phyloP scores from a whole-genome alignment of 2,797 vertebrate genomes.

The Rhynchonycteris naso region DNA sequence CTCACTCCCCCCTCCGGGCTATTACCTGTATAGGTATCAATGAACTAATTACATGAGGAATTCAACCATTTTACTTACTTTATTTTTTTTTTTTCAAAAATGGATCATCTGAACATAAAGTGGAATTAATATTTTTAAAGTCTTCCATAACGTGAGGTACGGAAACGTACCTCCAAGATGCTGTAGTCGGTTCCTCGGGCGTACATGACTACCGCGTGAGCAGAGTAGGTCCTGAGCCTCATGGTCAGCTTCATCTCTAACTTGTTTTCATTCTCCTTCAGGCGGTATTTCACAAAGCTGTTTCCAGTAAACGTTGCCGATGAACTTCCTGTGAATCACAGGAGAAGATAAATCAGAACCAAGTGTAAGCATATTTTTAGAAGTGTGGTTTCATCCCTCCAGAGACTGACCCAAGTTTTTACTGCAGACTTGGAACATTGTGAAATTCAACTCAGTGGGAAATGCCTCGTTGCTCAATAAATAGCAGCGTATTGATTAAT shows the following conservation, averaged over 20 bases:
- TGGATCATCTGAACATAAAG: neutral
- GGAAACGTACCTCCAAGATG: slow-evolving; percentile 92
- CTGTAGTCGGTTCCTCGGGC: slow-evolving; percentile 98
- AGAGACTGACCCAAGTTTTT: neutral
- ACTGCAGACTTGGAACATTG: neutral
- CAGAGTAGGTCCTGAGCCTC: slow-evolving; percentile 93
- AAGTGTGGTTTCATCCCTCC: neutral
- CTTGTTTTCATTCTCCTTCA: slow-evolving; percentile 97
- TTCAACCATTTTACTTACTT: neutral
- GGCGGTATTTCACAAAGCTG: slow-evolving; percentile 95
- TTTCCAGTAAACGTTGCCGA: slow-evolving; percentile 95
- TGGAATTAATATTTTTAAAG: neutral
- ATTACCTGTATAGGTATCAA: neutral
- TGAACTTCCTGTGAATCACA: slow-evolving; percentile 86
- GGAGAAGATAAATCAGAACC: slow-evolving; percentile 33
- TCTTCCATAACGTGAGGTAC: neutral
- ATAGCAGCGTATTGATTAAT: neutral
- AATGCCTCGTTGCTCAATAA: slow-evolving; percentile 11
- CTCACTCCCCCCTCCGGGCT: neutral
- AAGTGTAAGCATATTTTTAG: neutral
- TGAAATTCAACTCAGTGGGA: neutral
- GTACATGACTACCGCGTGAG: slow-evolving; percentile 96
- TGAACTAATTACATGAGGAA: neutral
- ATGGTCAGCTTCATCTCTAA: slow-evolving; percentile 97
- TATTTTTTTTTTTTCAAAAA: neutral